phyloP scores from a whole-genome alignment of 2,797 vertebrate genomes.

The Anguilla pacifica region DNA sequence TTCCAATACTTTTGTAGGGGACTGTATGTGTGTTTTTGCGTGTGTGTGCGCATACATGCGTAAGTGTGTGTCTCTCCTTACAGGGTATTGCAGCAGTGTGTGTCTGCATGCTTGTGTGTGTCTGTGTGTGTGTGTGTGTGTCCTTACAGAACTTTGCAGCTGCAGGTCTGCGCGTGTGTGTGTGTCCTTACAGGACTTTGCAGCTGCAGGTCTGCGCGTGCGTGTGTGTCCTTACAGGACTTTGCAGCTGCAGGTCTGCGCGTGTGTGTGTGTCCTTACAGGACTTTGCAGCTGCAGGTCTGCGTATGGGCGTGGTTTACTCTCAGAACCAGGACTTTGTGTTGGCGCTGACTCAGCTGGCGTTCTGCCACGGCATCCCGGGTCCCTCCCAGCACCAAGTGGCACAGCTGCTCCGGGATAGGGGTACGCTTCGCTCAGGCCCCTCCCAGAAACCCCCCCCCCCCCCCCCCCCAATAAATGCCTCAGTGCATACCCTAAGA shows the following conservation, averaged over 20 bases:
- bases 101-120: too few relatives aligned
- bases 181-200: conserved; percentile 83
- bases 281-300: conserved; percentile 91
- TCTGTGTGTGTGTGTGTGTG: not conserved
- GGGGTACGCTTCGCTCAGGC: conserved; percentile 68
- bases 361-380: conserved; percentile 82
- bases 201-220: conserved; percentile 84
- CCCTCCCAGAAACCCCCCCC: not conserved
- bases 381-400: conserved; percentile 86
- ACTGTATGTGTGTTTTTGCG: not conserved
- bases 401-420: conserved; percentile 84
- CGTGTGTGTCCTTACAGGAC: conserved; percentile 73
- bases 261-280: conserved; percentile 50
- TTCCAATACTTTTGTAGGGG: too few relatives aligned
- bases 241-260: conserved; percentile 80
- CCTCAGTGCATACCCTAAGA: too few relatives aligned
- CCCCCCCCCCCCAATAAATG: not conserved
- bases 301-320: conserved; percentile 87
- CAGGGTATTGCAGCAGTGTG: not conserved
- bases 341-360: conserved; percentile 83
- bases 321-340: conserved; percentile 85
- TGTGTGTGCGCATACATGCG: conserved; percentile 19
- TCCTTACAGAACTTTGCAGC: too few relatives aligned
- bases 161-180: not conserved
- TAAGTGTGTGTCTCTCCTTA: not conserved